phyloP scores from a whole-genome alignment of 2,888 invertebrate species.

The Drosophila prostipennis region DNA sequence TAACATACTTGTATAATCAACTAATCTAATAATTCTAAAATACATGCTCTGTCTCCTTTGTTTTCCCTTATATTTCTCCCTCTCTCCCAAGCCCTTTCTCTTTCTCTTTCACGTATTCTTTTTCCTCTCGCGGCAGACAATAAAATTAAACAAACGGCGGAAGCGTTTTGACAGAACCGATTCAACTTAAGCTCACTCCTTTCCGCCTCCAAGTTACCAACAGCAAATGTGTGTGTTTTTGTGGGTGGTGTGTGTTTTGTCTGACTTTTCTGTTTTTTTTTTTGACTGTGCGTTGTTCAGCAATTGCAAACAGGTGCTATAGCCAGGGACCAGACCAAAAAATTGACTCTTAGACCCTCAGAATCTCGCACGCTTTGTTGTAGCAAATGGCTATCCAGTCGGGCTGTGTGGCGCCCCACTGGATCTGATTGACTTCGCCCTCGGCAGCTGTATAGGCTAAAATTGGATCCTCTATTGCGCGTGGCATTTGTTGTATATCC shows the following conservation, averaged over 20 bases:
- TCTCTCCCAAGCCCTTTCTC: background rate
- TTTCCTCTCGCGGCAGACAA: background rate
- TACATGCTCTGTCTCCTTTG: slow-evolving; percentile 15
- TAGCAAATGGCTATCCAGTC: slow-evolving; percentile 99
- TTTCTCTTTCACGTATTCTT: background rate
- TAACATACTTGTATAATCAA: slow-evolving; percentile 41
- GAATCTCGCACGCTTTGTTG: slow-evolving; percentile 98
- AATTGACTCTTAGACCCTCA: slow-evolving; percentile 91
- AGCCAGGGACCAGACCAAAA: slow-evolving; percentile 14
- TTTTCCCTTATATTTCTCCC: background rate
- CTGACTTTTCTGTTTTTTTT: background rate
- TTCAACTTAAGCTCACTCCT: slow-evolving; percentile 14
- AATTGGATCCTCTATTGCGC: slow-evolving; percentile 99
- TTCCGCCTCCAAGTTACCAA: slow-evolving; percentile 19
- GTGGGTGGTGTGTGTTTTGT: slow-evolving; percentile 14
- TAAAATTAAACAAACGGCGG: slow-evolving; percentile 6
- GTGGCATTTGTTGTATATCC: slow-evolving; percentile 99
- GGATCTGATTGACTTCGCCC: slow-evolving; percentile 99
- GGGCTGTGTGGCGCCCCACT: slow-evolving; percentile 99
- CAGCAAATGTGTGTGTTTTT: slow-evolving; percentile 24
- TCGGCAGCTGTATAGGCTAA: slow-evolving; percentile 99
- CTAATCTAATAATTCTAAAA: slow-evolving; percentile 61
- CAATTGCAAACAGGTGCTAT: slow-evolving; percentile 21
- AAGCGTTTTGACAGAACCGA: slow-evolving; percentile 6
- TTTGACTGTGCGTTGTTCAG: slow-evolving; percentile 50